Percentiles rank a stretch among this genome's conserved stretches.
Evolutionary conservation across 1,140 invertebrate species (phyloP).

Genomic region (Drosophila melanica): DNA sequence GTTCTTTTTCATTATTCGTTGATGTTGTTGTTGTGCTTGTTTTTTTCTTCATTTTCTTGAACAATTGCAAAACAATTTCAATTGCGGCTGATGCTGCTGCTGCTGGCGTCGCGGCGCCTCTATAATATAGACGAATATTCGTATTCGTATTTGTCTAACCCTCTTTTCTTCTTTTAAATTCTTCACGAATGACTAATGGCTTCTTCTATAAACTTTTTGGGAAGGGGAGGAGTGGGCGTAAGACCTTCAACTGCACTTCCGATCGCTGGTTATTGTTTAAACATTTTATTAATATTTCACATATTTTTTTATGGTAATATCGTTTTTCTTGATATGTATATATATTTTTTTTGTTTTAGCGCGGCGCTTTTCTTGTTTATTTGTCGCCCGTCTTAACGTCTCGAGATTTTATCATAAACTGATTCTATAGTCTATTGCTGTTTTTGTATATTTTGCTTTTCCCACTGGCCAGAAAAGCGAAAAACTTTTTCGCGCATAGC

Average conservation of each 20-base stretch:
- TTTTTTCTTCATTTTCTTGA: slow-evolving; percentile 31
- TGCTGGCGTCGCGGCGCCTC: slow-evolving; percentile 44
- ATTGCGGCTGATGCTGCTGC: slow-evolving; percentile 36
- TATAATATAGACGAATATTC: slow-evolving; percentile 29
- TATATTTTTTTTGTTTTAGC: neutral
- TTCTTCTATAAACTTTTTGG: neutral
- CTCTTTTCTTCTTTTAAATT: slow-evolving; percentile 57
- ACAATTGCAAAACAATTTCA: slow-evolving; percentile 77
- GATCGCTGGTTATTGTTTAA: slow-evolving; percentile 13
- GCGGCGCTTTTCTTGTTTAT: slow-evolving; percentile 54
- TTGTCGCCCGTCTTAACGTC: slow-evolving; percentile 76
- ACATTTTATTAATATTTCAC: slow-evolving; percentile 4
- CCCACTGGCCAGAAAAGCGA: slow-evolving; percentile 46
- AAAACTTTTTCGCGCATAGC: slow-evolving; percentile 62
- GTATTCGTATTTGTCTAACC: slow-evolving; percentile 7
- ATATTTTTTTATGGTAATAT: slow-evolving; percentile 13
- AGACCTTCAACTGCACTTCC: slow-evolving; percentile 59
- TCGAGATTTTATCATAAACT: slow-evolving; percentile 84
- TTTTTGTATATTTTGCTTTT: slow-evolving; percentile 56
- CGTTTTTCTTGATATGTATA: neutral
- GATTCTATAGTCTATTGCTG: slow-evolving; percentile 61
- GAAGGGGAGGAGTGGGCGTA: neutral
- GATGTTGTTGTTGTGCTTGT: slow-evolving; percentile 18
- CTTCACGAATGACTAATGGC: slow-evolving; percentile 63
- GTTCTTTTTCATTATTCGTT: slow-evolving; percentile 49